Conservation (phyloP, 2,888 invertebrate species). For the Heliconius charithonia region DNA sequence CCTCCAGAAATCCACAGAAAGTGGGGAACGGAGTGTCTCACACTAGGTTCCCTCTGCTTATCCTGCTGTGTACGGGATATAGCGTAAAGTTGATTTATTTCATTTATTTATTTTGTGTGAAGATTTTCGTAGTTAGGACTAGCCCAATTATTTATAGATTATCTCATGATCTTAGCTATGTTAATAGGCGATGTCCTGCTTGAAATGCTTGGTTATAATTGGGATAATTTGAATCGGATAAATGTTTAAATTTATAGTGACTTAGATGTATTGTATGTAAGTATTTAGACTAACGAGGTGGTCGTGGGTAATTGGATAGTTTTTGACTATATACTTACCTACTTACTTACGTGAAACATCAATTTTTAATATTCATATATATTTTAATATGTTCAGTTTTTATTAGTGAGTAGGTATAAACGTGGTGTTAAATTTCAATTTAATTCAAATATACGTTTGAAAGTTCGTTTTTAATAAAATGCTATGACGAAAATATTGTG, state of each 20-base stretch:
- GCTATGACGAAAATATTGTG: no score
- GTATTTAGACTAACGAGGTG: no score
- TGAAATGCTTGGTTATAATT: constrained; percentile 19
- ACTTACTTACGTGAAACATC: neutral
- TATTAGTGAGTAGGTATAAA: neutral
- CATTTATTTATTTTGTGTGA: neutral
- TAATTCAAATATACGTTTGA: no score
- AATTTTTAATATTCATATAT: neutral
- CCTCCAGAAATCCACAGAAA: no score
- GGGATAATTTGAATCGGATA: neutral
- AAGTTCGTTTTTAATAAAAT: no score
- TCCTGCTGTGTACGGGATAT: no score
- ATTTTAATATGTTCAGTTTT: neutral
- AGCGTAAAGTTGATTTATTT: no score
- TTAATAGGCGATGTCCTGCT: constrained; percentile 12
- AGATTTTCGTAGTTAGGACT: neutral
- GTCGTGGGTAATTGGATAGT: neutral
- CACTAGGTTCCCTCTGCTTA: no score
- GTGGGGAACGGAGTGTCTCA: no score
- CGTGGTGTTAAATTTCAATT: neutral
- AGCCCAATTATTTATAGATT: constrained; percentile 12
- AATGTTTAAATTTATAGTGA: neutral
- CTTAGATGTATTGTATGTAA: neutral
- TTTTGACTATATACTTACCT: neutral
- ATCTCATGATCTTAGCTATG: constrained; percentile 16